Conservation (phyloP, 1,140 invertebrate genomes). For the Myzus persicae region DNA sequence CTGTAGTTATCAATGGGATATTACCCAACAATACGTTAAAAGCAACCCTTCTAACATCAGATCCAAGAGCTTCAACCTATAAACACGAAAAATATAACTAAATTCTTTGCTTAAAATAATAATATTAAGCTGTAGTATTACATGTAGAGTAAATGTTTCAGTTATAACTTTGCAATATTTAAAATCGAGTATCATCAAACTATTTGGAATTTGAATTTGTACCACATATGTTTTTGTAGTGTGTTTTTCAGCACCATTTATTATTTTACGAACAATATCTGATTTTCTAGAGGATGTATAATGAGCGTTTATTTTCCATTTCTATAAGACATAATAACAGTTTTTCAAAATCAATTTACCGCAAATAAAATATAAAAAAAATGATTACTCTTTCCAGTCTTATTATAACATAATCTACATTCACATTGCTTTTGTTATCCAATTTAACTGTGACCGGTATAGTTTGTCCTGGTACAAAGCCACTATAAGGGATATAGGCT, state of each 20-base stretch:
- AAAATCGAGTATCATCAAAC: conserved; percentile 70
- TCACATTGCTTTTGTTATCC: conserved; percentile 76
- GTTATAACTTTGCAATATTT: conserved; percentile 72
- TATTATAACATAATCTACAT: conserved; percentile 70
- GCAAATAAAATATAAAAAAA: background rate
- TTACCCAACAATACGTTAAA: too few species aligned
- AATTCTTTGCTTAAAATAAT: background rate
- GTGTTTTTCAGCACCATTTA: conserved; percentile 67
- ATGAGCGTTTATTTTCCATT: conserved; percentile 15
- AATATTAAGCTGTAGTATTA: conserved; percentile 63
- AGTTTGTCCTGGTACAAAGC: conserved; percentile 74
- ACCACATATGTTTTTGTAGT: conserved; percentile 70
- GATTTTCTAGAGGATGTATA: conserved; percentile 56
- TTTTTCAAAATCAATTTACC: background rate
- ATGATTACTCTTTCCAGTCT: conserved; percentile 69
- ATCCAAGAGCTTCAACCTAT: too few species aligned
- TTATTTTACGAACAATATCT: conserved; percentile 67
- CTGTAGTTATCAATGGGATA: too few species aligned
- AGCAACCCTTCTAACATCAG: too few species aligned
- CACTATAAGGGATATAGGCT: conserved; percentile 71
- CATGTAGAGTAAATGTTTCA: conserved; percentile 71
- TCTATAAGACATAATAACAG: conserved; percentile 40
- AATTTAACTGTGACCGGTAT: conserved; percentile 74
- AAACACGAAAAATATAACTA: background rate
- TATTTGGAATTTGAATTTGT: conserved; percentile 70